Percentiles rank a stretch among this genome's conserved stretches.
Conservation (phyloP, 2,113 vertebrate genomes). For the Gila orcuttii region DNA sequence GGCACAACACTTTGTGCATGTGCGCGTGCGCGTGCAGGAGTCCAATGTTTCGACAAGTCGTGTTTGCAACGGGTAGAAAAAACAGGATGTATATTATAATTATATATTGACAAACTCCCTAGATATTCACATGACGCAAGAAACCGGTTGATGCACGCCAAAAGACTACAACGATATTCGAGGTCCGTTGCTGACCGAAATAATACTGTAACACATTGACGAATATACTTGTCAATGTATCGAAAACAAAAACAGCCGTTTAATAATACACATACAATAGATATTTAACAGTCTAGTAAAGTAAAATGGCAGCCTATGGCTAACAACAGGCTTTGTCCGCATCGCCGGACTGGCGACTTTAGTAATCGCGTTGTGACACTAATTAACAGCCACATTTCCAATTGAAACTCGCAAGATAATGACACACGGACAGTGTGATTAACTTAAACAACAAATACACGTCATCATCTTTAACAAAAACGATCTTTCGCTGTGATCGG, state of each 20-base stretch:
- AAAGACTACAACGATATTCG: neutral
- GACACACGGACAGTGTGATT: neutral
- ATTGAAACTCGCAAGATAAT: neutral
- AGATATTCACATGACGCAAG: neutral
- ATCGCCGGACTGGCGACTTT: constrained; percentile 29
- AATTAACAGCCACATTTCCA: neutral
- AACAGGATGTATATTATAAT: neutral
- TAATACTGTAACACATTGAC: neutral
- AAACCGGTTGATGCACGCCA: neutral
- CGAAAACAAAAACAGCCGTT: neutral
- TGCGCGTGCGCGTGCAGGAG: neutral
- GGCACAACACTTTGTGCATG: neutral
- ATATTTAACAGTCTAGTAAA: neutral
- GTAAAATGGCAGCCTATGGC: constrained; percentile 14
- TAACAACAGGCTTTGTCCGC: constrained; percentile 45
- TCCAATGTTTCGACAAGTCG: neutral
- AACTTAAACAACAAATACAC: neutral
- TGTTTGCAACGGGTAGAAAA: neutral
- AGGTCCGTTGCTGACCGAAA: neutral
- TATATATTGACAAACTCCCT: neutral
- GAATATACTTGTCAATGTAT: neutral
- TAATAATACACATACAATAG: neutral
- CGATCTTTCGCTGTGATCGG: neutral
- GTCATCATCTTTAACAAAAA: neutral
- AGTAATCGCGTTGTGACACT: constrained; percentile 21